phyloP scores from a whole-genome alignment of 2,888 invertebrate genomes.

The Ephialtes manifestator region DNA sequence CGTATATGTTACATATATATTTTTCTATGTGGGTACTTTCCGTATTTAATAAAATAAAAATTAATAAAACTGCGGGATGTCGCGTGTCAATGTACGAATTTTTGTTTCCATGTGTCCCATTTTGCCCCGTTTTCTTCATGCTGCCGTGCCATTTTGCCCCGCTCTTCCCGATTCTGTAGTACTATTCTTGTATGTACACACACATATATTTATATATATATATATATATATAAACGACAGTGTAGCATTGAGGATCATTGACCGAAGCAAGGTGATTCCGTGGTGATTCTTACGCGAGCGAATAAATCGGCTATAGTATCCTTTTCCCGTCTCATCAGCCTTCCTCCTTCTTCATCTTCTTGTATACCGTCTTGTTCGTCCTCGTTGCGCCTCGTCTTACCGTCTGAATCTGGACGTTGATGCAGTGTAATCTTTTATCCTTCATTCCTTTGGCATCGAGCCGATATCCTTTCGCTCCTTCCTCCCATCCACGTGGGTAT shows the following conservation, averaged over 20 bases:
- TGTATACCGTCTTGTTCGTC: conserved; percentile 15
- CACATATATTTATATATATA: not conserved
- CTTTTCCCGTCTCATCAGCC: conserved; percentile 53
- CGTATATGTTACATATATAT: too few species aligned
- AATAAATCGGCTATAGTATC: conserved; percentile 76
- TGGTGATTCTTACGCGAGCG: conserved; percentile 78
- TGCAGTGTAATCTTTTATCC: conserved; percentile 77
- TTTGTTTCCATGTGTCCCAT: too few species aligned
- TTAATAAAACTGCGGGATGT: too few species aligned
- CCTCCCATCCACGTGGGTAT: conserved; percentile 16
- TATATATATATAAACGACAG: not conserved
- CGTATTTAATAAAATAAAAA: too few species aligned
- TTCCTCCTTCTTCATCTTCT: conserved; percentile 31
- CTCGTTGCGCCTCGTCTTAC: conserved; percentile 28
- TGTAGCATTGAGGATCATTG: conserved; percentile 76
- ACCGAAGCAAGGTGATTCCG: conserved; percentile 77
- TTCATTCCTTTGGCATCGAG: conserved; percentile 45
- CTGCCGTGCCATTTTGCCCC: too few species aligned
- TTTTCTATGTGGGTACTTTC: too few species aligned
- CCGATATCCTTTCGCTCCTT: conserved; percentile 48
- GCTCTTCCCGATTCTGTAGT: too few species aligned
- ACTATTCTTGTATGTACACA: conserved; percentile 2
- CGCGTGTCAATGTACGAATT: too few species aligned
- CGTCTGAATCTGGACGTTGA: conserved; percentile 49
- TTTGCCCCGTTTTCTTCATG: too few species aligned